Evolutionary conservation across 2,113 vertebrate species (phyloP).

Genomic region (Rutilus rutilus): DNA sequence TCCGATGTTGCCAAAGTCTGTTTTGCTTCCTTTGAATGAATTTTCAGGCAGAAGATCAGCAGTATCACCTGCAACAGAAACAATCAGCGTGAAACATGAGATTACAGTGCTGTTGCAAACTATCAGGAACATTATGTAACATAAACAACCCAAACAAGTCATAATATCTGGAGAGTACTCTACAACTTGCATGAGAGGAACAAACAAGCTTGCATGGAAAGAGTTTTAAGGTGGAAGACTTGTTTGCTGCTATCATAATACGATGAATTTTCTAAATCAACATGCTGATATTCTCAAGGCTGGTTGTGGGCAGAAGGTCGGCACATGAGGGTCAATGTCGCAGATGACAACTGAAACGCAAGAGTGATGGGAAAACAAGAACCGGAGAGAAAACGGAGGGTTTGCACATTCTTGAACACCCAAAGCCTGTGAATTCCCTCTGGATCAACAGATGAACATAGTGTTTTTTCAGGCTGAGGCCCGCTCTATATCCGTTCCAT

Average conservation of each 20-base stretch:
- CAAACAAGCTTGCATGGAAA: slow-evolving; percentile 7
- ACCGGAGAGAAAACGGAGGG: background rate
- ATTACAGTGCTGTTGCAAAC: background rate
- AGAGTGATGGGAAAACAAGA: background rate
- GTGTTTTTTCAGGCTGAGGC: slow-evolving; percentile 40
- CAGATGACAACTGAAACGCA: background rate
- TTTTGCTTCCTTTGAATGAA: slow-evolving; percentile 84
- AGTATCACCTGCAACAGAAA: slow-evolving; percentile 74
- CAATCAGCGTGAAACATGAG: slow-evolving; percentile 4
- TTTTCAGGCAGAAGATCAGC: slow-evolving; percentile 75
- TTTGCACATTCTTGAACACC: slow-evolving; percentile 30
- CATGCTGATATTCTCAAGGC: background rate
- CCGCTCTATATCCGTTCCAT: background rate
- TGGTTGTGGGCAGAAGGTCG: background rate
- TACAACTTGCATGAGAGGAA: background rate
- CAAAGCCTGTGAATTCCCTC: background rate
- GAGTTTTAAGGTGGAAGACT: background rate
- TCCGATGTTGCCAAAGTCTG: slow-evolving; percentile 87
- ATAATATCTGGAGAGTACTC: slow-evolving; percentile 1
- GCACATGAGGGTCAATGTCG: background rate
- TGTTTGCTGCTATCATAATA: slow-evolving; percentile 4
- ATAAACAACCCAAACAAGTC: slow-evolving; percentile 16
- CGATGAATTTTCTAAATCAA: background rate
- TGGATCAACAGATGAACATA: slow-evolving; percentile 40
- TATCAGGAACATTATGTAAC: background rate